A percentile compares a stretch with the other conserved stretches of the same genome.
These are phyloP conservation scores for Cricetomys ansorgei DNA, from an alignment of 2,113 vertebrate species.

Conservation along the genomic window DNA sequence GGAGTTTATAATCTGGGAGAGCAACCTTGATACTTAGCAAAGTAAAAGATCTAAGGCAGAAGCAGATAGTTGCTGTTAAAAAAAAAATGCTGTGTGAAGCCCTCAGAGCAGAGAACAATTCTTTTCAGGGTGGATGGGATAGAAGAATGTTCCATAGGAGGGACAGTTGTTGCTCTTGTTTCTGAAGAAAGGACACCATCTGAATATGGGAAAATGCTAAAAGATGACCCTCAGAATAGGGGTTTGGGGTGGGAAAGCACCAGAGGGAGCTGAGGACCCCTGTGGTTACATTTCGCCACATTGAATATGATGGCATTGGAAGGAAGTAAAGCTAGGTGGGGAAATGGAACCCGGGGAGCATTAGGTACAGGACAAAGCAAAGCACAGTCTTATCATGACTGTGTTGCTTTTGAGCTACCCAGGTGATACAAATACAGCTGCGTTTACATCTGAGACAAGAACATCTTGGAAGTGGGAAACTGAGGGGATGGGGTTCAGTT, in stretches of 20 bases:
- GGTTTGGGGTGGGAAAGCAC: not conserved
- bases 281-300: not conserved
- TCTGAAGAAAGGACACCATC: not conserved
- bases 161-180: not conserved
- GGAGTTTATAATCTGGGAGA: constrained; percentile 60
- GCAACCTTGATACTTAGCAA: constrained; percentile 38
- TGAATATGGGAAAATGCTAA: not conserved
- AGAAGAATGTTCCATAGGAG: not conserved
- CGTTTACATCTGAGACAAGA: not conserved
- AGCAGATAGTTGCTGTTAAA: not conserved
- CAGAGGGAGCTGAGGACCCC: not conserved
- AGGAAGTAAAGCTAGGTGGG: not conserved
- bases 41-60: constrained; percentile 51
- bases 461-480: not conserved
- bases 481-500: not conserved
- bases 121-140: not conserved
- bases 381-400: not conserved
- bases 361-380: not conserved
- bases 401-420: not conserved
- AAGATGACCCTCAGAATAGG: not conserved
- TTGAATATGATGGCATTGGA: not conserved
- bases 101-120: not conserved
- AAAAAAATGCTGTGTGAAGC: not conserved
- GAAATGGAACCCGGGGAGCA: not conserved
- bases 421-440: not conserved